Conservation (phyloP, 2,888 invertebrate genomes). For the Dinocampus coccinellae region DNA sequence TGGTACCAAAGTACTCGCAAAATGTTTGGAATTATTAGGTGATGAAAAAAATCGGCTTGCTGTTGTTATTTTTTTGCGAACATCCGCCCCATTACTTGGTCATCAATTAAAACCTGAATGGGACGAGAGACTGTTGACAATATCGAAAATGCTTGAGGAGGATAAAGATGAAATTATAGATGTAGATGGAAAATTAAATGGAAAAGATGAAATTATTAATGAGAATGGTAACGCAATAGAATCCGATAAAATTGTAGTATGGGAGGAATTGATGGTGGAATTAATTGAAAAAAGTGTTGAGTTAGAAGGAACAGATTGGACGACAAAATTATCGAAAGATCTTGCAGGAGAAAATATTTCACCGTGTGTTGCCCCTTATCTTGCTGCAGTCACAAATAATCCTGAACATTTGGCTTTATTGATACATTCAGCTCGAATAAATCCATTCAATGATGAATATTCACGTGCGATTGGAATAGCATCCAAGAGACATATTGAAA, state of each 20-base stretch:
- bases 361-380: constrained; percentile 50
- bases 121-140: constrained; percentile 53
- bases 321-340: constrained; percentile 57
- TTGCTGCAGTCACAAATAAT: constrained; percentile 57
- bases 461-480: constrained; percentile 60
- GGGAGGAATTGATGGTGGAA: constrained; percentile 60
- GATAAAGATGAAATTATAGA: constrained; percentile 26
- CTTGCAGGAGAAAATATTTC: constrained; percentile 46
- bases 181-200: neutral
- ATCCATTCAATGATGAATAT: constrained; percentile 51
- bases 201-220: neutral
- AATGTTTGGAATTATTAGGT: constrained; percentile 59
- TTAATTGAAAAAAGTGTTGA: constrained; percentile 60
- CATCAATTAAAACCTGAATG: constrained; percentile 56
- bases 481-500: constrained; percentile 54
- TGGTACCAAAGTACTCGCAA: constrained; percentile 56
- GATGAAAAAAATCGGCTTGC: constrained; percentile 53
- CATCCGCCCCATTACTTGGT: constrained; percentile 58
- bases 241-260: constrained; percentile 47
- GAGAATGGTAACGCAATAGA: neutral
- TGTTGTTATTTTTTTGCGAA: constrained; percentile 54
- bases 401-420: constrained; percentile 53
- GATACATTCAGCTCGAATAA: constrained; percentile 51
- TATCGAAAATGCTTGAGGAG: constrained; percentile 51
- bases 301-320: constrained; percentile 60